Base-by-base conservation (phyloP, 2,888 invertebrate species). In the Lasioglossum marginatum region DNA sequence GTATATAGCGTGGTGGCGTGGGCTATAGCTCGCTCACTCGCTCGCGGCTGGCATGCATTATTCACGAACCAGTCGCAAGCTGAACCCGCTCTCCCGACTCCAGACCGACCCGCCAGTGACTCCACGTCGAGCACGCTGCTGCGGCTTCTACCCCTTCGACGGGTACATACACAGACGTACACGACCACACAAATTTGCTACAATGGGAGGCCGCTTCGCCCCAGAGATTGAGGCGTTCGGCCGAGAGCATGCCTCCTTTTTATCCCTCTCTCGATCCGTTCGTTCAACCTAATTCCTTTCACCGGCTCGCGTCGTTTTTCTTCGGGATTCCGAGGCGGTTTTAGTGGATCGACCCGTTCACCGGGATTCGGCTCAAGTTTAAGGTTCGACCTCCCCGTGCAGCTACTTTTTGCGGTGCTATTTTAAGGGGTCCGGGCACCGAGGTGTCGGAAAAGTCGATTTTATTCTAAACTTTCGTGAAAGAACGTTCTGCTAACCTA, bases 11-110 rank as follows among this genome's bases (percentile, higher is more conserved):
- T 83, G 78, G 87, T 86, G 85, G 91, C 92, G 91, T 92, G 91
- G 92, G 92, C 31, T 66, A 66, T 66, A 66, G 34, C 66, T 66
- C 66, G 66, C 63, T 60, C 60, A 5, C 34, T 66, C 66, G 66
- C 91, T 90, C 89, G 83, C 90, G 90, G 89, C 90, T 89, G 89
- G 86, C 90, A 92, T 92, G 92, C 92, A 92, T 92, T 92, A 92
- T 92, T 92, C 92, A 92, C 92, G 90, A 92, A 90, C 88, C 88
- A 91, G 90, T 88, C 91, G 79, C 90, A 85, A 83, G 86, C 88
- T 91, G 80, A 86, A 82, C 89, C 89, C 81, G 80, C 48, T 82
- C 76, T 77, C 75, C 73, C 81, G 16, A 45, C 75, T 80, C 60
- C 82, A 68, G 52, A 80, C 79, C 76, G 70, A 75, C 82, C 85